Base-by-base conservation (phyloP, 2,797 vertebrate species). In the Tachyglossus aculeatus region DNA sequence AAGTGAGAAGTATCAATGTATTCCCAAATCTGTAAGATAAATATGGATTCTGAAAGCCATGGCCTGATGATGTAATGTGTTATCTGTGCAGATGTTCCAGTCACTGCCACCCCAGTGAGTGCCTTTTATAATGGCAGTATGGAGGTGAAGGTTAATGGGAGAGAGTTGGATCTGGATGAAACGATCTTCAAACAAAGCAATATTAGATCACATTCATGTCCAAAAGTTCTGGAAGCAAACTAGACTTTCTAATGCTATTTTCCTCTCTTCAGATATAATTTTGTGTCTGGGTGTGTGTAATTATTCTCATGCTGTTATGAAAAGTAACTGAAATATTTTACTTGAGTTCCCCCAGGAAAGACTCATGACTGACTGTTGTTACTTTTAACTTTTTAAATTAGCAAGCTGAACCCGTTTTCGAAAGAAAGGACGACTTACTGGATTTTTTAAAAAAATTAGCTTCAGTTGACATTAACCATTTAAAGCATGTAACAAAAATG, bases 181-280 rank as follows among this genome's bases (percentile, higher is more conserved):
- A 97, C 98, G n/a, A 5, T 95, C 72, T 92, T 88, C 75, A 99
- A 99, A 86, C 94, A 98, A 73, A 96, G 96, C 68, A 96, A 96
- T 62, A 99, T 99, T 44, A 95, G 94, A 86, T 96, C 97, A 67
- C 97, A 99, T 86, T 98, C 97, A 0, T 99, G 97, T 84, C 98
- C 97, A 16, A 89, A 95, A 2, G 86, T 94, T 71, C 90, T 62
- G 55, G 76, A 84, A 45, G 80, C 72, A 27, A 56, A 38, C 38
- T 9, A 33, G 29, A 32, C 19, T 14, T 61, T 75, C 51, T 86
- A 85, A 87, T 81, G 25, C 52, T 61, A 72, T 67, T 71, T 72
- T 72, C 38, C 64, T 78, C 32, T 62, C 40, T 67, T 59, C 64
- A 77, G 56, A 71, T 73, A 44, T 25, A 71, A 55, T 72, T 53